Evolutionary conservation across 2,797 vertebrate genomes (phyloP).

Genomic region (Bradypodion pumilum): DNA sequence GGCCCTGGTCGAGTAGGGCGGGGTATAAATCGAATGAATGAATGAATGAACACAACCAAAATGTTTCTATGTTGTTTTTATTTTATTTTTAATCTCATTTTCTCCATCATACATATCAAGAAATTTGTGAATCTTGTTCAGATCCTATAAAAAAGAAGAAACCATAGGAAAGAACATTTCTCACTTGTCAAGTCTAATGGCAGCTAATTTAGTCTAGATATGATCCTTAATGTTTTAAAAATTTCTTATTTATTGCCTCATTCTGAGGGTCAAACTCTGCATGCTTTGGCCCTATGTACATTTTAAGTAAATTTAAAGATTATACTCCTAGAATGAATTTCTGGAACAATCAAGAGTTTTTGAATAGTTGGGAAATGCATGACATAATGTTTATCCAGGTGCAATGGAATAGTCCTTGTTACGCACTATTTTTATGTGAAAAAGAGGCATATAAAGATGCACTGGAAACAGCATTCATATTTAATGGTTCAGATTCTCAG

Average conservation of each 20-base stretch:
- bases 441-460: background rate
- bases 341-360: background rate
- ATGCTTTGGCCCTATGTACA: background rate
- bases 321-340: background rate
- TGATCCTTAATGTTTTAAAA: background rate
- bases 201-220: background rate
- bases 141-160: background rate
- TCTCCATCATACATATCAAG: background rate
- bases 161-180: background rate
- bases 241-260: background rate
- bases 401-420: background rate
- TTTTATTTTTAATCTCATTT: no score
- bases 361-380: background rate
- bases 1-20: no score
- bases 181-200: background rate
- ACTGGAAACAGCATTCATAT: background rate
- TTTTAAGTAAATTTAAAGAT: background rate
- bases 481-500: constrained; percentile 38
- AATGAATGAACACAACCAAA: no score
- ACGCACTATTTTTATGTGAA: background rate
- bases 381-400: constrained; percentile 4
- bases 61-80: background rate
- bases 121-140: background rate
- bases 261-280: background rate
- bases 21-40: no score